These are phyloP conservation scores for Aselliscus stoliczkanus DNA, from an alignment of 2,797 vertebrate species.

Conservation along the genomic window DNA sequence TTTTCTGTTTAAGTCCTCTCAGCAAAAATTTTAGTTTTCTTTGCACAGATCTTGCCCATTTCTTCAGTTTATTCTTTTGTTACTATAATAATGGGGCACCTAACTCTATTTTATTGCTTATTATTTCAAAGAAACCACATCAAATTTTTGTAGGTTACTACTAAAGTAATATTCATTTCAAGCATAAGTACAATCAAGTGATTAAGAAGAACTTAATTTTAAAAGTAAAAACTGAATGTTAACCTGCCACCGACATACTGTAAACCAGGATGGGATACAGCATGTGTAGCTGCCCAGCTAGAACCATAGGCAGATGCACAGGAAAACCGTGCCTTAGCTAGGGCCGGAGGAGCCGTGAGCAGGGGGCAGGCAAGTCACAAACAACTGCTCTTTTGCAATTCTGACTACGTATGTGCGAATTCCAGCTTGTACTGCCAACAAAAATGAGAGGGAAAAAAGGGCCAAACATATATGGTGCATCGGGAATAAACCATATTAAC, in stretches of 20 bases:
- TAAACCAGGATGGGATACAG: neutral
- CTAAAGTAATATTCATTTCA: neutral
- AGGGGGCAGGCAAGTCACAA: neutral
- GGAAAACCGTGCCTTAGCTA: neutral
- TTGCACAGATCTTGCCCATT: neutral
- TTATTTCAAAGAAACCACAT: neutral
- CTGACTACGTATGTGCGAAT: neutral
- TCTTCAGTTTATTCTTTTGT: neutral
- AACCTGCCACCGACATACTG: neutral
- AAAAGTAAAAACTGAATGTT: neutral
- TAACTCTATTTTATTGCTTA: neutral
- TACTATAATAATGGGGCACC: neutral
- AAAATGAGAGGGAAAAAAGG: neutral
- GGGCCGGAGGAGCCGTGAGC: neutral
- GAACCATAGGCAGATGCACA: neutral
- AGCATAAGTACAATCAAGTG: neutral
- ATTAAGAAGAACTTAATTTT: neutral
- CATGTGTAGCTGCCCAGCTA: neutral
- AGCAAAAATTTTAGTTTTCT: neutral
- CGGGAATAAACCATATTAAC: neutral
- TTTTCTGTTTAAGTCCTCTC: neutral
- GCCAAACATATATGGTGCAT: neutral
- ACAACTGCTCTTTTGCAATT: neutral
- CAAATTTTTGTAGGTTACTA: neutral
- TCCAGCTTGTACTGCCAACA: neutral